These are phyloP conservation scores for Pseudois nayaur DNA, from an alignment of 2,113 vertebrate species.

Conservation along the genomic window DNA sequence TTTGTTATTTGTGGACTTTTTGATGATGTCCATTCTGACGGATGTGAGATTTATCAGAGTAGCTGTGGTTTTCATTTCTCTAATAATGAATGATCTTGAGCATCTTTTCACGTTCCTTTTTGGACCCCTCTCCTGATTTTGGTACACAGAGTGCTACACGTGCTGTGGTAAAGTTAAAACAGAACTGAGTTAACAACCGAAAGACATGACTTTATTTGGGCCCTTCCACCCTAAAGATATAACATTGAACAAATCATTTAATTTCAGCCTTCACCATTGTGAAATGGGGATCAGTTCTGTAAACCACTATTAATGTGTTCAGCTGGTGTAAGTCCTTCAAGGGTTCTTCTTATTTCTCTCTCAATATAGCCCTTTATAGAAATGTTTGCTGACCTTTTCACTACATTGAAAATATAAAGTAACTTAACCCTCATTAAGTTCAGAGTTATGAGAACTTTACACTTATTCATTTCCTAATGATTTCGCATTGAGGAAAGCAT, in stretches of 20 bases:
- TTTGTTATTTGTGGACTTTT: neutral
- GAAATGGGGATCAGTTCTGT: neutral
- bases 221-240: neutral
- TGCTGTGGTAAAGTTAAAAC: neutral
- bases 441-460: neutral
- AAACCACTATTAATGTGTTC: neutral
- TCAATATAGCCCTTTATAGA: neutral
- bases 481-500: neutral
- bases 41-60: neutral
- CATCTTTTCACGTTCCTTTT: neutral
- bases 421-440: neutral
- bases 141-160: neutral
- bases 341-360: neutral
- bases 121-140: neutral
- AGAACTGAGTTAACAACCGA: neutral
- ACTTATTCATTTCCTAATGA: neutral
- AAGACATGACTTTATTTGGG: conserved; percentile 18
- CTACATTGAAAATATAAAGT: neutral
- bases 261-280: neutral
- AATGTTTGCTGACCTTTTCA: neutral
- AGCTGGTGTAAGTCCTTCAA: neutral
- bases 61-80: neutral
- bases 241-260: neutral
- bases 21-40: neutral
- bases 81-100: neutral